Evolutionary conservation across 2,797 vertebrate species (phyloP), one percentile per base, ranked within the genome.

Genomic region (Poeciliopsis gracilis): DNA sequence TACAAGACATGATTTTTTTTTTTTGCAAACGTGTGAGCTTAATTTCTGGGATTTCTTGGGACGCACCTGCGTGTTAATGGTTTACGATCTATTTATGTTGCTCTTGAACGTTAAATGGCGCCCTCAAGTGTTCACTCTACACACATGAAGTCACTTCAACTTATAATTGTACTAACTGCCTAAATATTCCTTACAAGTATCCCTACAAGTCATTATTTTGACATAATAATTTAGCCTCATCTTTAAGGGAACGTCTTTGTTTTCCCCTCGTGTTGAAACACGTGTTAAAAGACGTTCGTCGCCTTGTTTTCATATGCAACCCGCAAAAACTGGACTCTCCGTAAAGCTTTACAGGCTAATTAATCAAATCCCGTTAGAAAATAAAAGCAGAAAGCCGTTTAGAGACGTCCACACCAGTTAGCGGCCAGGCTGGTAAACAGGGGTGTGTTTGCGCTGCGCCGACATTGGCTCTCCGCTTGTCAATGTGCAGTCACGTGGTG

Each of bases 401-500:
- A 77, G 77, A 81, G 79, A 13, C 0, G 53, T 30, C 23, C 73
- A 20, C 67, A 25, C 18, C 46, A n/a, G 38, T 25, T 16, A 41
- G 33, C n/a, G 76, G 76, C 55, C 77, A 30, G 73, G 63, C 85
- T 88, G 82, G 45, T 84, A 28, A 86, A 89, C 79, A 87, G 90
- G 90, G 88, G 90, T 90, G 89, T 92, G 91, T 88, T 87, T 88
- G 83, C 77, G 61, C 84, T 72, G 90, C 86, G 82, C 70, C 89
- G 73, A 77, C 92, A 93, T 92, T 94, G 93, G 93, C 72, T 90
- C 28, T 80, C 84, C n/a, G 88, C 92, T 92, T 91, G 91, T 92
- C 92, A 93, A 69, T 89, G 91, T 78, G 73, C 82, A 78, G 91
- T 95, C 94, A 95, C 94, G 94, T 95, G 93, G 94, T 94, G 82